A percentile compares a stretch with the other conserved stretches of the same genome.
These are phyloP conservation scores for Stegodyphus mimosarum DNA, from an alignment of 1,140 invertebrate genomes.

Conservation along the genomic window DNA sequence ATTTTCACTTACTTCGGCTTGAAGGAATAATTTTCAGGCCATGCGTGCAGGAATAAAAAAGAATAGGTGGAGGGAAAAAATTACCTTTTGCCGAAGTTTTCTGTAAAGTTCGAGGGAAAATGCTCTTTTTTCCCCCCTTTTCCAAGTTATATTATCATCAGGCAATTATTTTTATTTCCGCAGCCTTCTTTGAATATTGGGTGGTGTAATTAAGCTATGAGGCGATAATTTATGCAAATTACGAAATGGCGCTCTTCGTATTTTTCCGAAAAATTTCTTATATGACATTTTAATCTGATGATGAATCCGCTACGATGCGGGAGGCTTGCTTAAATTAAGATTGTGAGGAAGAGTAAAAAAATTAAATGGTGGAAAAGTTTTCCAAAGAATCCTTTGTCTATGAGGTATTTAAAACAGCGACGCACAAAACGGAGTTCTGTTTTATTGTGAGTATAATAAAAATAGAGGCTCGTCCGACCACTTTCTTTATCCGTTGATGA, in stretches of 20 bases:
- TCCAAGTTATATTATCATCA: slow-evolving; percentile 45
- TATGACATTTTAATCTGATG: slow-evolving; percentile 59
- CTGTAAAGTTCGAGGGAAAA: slow-evolving; percentile 52
- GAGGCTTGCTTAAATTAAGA: slow-evolving; percentile 42
- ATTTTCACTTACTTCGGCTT: slow-evolving; percentile 57
- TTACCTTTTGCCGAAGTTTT: slow-evolving; percentile 42
- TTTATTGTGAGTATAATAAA: too few relatives aligned
- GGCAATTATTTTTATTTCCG: slow-evolving; percentile 55
- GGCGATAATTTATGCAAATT: slow-evolving; percentile 61
- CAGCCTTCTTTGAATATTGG: slow-evolving; percentile 36
- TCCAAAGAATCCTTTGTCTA: background rate
- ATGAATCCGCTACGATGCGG: slow-evolving; percentile 34
- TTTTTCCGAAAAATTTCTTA: slow-evolving; percentile 61
- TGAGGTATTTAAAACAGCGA: background rate
- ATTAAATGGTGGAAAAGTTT: background rate
- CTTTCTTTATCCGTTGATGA: too few relatives aligned
- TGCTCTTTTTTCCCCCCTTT: slow-evolving; percentile 26
- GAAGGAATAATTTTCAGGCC: slow-evolving; percentile 49
- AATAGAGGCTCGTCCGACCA: too few relatives aligned
- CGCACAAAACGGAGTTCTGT: too few relatives aligned
- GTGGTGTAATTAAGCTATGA: slow-evolving; percentile 59
- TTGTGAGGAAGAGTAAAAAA: background rate
- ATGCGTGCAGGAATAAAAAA: slow-evolving; percentile 31
- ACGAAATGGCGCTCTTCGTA: slow-evolving; percentile 19
- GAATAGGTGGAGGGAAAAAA: background rate